phyloP scores from a whole-genome alignment of 2,888 invertebrate genomes.

The Meloe dianella region DNA sequence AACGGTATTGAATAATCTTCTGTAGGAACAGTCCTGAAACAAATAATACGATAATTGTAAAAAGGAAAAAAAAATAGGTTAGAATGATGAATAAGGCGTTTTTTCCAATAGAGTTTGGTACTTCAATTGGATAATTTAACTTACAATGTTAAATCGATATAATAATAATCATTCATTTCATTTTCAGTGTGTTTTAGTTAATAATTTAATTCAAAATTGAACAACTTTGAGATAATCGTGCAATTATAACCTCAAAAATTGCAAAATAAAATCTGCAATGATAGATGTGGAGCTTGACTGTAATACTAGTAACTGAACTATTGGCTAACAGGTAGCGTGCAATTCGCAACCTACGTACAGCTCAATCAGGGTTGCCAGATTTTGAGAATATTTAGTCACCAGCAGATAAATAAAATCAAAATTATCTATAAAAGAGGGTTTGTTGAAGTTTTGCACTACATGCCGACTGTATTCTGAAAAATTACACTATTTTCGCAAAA shows the following conservation, averaged over 20 bases:
- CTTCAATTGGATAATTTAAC: background rate
- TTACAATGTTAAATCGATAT: slow-evolving; percentile 3
- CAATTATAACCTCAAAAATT: background rate
- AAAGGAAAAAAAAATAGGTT: background rate
- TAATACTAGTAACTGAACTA: background rate
- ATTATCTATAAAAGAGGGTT: no score
- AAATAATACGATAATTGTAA: background rate
- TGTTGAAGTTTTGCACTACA: no score
- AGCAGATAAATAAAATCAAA: no score
- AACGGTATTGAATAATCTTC: background rate
- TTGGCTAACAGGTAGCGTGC: background rate
- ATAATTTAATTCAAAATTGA: background rate
- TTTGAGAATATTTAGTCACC: no score
- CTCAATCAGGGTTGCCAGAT: no score
- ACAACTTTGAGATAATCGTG: background rate
- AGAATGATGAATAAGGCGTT: background rate
- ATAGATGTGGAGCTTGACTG: background rate
- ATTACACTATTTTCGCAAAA: no score
- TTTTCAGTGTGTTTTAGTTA: background rate
- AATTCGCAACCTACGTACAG: no score
- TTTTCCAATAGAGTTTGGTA: background rate
- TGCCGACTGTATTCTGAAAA: no score
- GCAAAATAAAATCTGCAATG: background rate
- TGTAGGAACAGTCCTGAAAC: background rate
- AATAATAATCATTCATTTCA: slow-evolving; percentile 1